A percentile compares a stretch with the other conserved stretches of the same genome.
Conservation (phyloP, 2,797 vertebrate species). For the Anguilla anguilla region DNA sequence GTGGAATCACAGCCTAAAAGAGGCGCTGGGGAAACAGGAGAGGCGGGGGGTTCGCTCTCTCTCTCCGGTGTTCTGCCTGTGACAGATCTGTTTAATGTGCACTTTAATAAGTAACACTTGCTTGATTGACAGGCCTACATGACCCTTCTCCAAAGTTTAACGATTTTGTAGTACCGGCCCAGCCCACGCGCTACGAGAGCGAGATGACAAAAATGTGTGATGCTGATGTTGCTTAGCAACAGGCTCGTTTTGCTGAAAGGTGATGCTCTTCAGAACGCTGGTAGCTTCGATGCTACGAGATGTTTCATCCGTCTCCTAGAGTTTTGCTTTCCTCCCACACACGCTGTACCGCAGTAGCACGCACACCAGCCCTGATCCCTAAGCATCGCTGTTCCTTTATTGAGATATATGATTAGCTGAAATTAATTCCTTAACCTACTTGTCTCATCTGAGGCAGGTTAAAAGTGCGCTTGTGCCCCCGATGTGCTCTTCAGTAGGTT, state of each 20-base stretch:
- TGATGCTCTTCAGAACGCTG: neutral
- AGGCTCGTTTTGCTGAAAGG: slow-evolving; percentile 1
- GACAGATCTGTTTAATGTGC: neutral
- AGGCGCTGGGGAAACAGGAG: neutral
- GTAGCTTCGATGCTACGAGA: neutral
- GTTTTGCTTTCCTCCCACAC: neutral
- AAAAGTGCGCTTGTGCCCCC: neutral
- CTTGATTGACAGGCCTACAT: neutral
- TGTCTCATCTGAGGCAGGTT: neutral
- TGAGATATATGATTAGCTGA: neutral
- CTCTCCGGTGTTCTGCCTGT: neutral
- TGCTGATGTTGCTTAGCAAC: slow-evolving; percentile 4
- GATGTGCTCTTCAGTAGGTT: neutral
- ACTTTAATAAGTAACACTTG: neutral
- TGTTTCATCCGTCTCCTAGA: neutral
- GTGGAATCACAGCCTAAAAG: neutral
- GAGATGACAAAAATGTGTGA: neutral
- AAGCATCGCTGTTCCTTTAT: neutral
- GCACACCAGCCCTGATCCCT: neutral
- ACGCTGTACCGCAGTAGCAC: neutral
- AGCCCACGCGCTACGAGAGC: neutral
- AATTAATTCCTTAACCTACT: neutral
- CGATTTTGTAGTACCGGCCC: neutral
- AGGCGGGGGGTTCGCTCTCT: neutral
- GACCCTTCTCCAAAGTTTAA: neutral